phyloP scores from a whole-genome alignment of 2,113 vertebrate genomes.

The Zosterops pallidus region DNA sequence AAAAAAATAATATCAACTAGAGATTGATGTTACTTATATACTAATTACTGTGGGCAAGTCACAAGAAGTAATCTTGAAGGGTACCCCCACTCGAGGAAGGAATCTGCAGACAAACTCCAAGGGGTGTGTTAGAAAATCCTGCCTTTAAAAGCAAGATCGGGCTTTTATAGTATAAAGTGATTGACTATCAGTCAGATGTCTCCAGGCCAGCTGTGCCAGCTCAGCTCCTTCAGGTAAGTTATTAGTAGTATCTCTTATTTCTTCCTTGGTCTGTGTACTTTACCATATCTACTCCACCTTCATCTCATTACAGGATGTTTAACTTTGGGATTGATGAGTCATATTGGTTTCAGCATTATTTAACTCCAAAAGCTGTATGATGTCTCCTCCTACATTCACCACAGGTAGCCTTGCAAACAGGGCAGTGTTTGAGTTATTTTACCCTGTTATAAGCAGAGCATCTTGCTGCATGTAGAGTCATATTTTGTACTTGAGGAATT shows the following conservation, averaged over 20 bases:
- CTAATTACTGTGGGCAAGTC: neutral
- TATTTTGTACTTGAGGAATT: neutral
- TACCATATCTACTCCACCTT: neutral
- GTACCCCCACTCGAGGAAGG: too few species aligned
- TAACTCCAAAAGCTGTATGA: neutral
- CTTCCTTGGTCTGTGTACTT: rapidly evolving
- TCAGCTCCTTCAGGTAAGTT: neutral
- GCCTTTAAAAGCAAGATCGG: neutral
- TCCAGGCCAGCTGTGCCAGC: neutral
- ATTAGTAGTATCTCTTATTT: neutral
- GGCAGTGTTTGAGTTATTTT: neutral
- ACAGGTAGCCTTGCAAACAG: neutral
- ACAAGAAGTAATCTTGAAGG: neutral
- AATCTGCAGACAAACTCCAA: too few species aligned
- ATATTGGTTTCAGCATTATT: neutral
- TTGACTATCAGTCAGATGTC: neutral
- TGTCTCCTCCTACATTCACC: neutral
- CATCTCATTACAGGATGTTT: neutral
- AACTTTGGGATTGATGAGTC: neutral
- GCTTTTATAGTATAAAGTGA: neutral
- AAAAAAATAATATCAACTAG: neutral
- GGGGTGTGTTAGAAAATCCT: neutral
- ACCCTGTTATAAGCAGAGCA: neutral
- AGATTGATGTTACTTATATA: neutral
- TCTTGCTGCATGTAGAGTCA: neutral